Conservation (phyloP, 2,888 invertebrate genomes). For the Dinocampus coccinellae region DNA sequence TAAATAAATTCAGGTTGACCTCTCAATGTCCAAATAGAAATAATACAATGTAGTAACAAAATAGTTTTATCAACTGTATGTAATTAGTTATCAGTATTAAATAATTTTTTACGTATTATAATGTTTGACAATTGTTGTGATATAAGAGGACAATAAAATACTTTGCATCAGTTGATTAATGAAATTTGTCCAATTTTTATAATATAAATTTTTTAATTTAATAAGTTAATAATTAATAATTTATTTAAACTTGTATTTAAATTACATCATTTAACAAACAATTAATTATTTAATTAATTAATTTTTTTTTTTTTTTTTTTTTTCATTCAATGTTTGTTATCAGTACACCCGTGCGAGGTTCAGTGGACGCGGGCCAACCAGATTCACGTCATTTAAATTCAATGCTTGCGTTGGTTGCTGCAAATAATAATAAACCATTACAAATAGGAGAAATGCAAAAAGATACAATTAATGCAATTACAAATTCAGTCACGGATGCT, state of each 20-base stretch:
- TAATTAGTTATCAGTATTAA: no score
- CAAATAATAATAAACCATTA: slow-evolving; percentile 49
- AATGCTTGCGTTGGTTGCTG: slow-evolving; percentile 56
- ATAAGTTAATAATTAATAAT: no score
- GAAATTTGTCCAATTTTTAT: no score
- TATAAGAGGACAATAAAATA: no score
- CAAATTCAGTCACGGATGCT: background rate
- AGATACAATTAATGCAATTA: slow-evolving; percentile 45
- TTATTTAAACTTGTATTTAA: no score
- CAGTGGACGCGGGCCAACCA: slow-evolving; percentile 66
- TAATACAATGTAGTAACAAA: background rate
- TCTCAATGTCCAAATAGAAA: background rate
- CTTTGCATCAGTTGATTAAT: no score
- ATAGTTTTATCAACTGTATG: background rate
- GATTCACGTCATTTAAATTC: slow-evolving; percentile 57
- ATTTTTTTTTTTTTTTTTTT: background rate
- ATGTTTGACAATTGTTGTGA: no score
- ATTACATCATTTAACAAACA: background rate
- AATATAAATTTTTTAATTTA: no score
- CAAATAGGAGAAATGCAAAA: slow-evolving; percentile 39
- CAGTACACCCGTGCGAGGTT: slow-evolving; percentile 65
- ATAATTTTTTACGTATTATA: no score
- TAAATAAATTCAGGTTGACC: background rate
- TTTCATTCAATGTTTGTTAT: background rate
- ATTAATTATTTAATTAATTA: background rate